Evolutionary conservation across 2,113 vertebrate genomes (phyloP).

Genomic region (Hydropotes inermis): DNA sequence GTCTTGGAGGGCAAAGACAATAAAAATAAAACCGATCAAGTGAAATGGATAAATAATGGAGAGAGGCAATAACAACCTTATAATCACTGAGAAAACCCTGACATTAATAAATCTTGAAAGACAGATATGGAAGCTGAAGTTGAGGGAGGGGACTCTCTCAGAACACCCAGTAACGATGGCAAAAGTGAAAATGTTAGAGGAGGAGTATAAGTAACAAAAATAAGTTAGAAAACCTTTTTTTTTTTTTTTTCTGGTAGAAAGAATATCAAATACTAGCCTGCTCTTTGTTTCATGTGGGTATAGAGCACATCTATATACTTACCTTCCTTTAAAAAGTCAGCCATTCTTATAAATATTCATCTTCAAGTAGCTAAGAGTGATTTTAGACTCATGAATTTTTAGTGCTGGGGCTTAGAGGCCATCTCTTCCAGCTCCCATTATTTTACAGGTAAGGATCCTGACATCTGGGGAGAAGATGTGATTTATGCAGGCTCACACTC

Average conservation of each 20-base stretch:
- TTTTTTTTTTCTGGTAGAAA: neutral
- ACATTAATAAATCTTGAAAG: neutral
- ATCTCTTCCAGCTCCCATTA: neutral
- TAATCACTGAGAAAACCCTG: neutral
- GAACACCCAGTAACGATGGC: neutral
- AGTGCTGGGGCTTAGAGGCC: neutral
- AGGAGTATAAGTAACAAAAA: neutral
- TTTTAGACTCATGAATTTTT: slow-evolving; percentile 33
- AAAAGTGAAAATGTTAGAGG: neutral
- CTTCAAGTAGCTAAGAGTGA: neutral
- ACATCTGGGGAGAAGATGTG: neutral
- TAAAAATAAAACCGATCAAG: slow-evolving; percentile 30
- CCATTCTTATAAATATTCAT: slow-evolving; percentile 29
- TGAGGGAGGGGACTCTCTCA: neutral
- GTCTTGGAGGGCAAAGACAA: slow-evolving; percentile 29
- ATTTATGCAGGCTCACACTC: neutral
- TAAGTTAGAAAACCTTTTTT: neutral
- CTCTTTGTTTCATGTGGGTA: neutral
- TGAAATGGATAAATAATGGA: neutral
- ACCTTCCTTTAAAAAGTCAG: slow-evolving; percentile 1
- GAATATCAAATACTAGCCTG: neutral
- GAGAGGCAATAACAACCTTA: neutral
- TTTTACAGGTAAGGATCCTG: neutral
- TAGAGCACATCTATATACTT: neutral
- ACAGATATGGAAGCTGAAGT: neutral